Conservation (phyloP, 2,113 vertebrate species). For the Polypterus bichir region DNA sequence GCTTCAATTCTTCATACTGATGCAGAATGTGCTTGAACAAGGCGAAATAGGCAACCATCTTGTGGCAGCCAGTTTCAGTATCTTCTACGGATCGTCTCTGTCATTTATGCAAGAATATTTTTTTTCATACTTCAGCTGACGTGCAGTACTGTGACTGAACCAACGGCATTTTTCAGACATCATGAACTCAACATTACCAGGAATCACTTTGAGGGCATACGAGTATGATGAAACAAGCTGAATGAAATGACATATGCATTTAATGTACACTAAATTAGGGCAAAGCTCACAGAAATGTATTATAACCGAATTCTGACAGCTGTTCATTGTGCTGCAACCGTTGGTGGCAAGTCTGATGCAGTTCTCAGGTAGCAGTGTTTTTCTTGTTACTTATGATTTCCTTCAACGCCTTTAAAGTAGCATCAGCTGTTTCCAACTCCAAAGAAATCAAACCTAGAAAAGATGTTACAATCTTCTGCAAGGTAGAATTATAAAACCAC, state of each 20-base stretch:
- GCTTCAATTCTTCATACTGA: constrained; percentile 1
- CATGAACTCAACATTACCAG: constrained; percentile 6
- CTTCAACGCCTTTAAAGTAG: not conserved
- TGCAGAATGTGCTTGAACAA: constrained; percentile 6
- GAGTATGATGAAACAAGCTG: not conserved
- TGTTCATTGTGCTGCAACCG: not conserved
- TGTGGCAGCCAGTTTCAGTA: not conserved
- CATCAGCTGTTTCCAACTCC: not conserved
- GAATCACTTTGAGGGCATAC: constrained; percentile 3
- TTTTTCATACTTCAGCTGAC: not conserved
- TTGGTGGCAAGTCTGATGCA: constrained; percentile 8
- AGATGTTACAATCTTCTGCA: not conserved
- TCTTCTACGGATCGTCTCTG: too few species aligned
- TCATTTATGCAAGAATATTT: too few species aligned
- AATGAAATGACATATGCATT: not conserved
- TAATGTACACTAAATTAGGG: constrained; percentile 5
- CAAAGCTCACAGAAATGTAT: constrained; percentile 6
- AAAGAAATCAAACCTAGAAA: not conserved
- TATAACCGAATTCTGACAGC: not conserved
- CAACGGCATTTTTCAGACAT: constrained; percentile 2
- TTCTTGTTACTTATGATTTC: too few species aligned
- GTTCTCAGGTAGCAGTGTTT: not conserved
- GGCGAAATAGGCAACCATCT: not conserved
- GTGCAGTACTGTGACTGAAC: not conserved
- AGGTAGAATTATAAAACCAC: constrained; percentile 2